These are phyloP conservation scores for Xiphophorus couchianus DNA, from an alignment of 2,113 vertebrate species.

Conservation along the genomic window DNA sequence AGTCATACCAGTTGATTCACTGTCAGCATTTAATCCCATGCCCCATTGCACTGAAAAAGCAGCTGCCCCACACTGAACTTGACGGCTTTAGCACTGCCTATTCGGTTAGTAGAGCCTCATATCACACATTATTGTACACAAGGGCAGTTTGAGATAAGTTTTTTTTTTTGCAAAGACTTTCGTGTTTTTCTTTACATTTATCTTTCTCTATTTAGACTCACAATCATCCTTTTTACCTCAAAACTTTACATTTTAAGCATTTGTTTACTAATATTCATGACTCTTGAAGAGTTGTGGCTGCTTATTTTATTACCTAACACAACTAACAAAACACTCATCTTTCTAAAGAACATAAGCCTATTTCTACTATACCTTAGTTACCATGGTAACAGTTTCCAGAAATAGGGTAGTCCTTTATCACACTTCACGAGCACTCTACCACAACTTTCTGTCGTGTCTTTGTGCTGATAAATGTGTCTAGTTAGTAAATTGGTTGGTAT, in stretches of 20 bases:
- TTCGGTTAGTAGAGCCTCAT: conserved; percentile 9
- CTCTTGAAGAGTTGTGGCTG: conserved; percentile 6
- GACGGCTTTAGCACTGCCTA: conserved; percentile 38
- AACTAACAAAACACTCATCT: conserved; percentile 15
- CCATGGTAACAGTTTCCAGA: conserved; percentile 65
- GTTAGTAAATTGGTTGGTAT: not conserved
- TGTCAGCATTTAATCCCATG: conserved; percentile 68
- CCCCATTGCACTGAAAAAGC: conserved; percentile 56
- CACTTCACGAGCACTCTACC: conserved; percentile 30
- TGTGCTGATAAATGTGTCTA: conserved; percentile 13
- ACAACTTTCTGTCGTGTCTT: conserved; percentile 30
- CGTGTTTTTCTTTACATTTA: not conserved
- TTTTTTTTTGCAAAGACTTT: not conserved
- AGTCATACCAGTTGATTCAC: conserved; percentile 59
- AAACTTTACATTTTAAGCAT: not conserved
- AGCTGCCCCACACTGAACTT: conserved; percentile 35
- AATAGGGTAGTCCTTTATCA: conserved; percentile 57
- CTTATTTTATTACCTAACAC: conserved; percentile 23
- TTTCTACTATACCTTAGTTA: conserved; percentile 62
- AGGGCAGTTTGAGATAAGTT: not conserved
- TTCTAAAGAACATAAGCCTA: conserved; percentile 38
- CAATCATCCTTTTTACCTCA: not conserved
- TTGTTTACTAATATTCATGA: not conserved
- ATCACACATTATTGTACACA: conserved; percentile 4
- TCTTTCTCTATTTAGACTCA: conserved; percentile 20